These are phyloP conservation scores for Bombus fervidus DNA, from an alignment of 1,140 invertebrate genomes.

Conservation along the genomic window DNA sequence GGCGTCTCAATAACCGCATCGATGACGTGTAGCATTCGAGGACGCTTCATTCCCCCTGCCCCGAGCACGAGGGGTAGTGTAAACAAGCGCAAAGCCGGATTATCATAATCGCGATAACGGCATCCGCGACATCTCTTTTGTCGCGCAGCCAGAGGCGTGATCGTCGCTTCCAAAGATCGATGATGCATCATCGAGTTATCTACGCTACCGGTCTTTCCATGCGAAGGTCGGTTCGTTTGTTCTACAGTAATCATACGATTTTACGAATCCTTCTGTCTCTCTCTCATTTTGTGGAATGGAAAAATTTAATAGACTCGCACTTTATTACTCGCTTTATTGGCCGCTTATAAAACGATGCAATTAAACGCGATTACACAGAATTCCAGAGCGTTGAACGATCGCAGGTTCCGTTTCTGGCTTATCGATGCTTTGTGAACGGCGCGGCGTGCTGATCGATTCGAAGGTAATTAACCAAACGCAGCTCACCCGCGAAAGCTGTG, in stretches of 20 bases:
- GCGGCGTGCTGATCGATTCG: conserved; percentile 69
- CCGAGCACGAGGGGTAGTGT: conserved; percentile 54
- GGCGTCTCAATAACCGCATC: not conserved
- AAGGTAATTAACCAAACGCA: conserved; percentile 74
- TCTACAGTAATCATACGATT: not conserved
- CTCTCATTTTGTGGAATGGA: not conserved
- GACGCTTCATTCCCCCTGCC: not conserved
- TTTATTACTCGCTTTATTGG: conserved; percentile 25
- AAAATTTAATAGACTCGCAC: conserved; percentile 28
- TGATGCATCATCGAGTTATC: conserved; percentile 16
- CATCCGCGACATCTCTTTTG: conserved; percentile 68
- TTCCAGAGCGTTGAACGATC: conserved; percentile 28
- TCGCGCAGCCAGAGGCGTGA: conserved; percentile 24
- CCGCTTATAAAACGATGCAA: conserved; percentile 23
- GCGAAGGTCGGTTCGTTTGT: not conserved
- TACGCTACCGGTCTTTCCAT: conserved; percentile 8
- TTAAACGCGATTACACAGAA: conserved; percentile 36
- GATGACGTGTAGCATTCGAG: not conserved
- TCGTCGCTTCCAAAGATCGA: not conserved
- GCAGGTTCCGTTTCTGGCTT: not conserved
- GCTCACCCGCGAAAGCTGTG: conserved; percentile 60
- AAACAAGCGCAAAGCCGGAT: conserved; percentile 75
- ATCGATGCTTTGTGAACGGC: conserved; percentile 41
- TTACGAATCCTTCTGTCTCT: not conserved
- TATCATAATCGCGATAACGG: conserved; percentile 78